A percentile compares a stretch with the other conserved stretches of the same genome.
phyloP scores from a whole-genome alignment of 1,140 invertebrate genomes.

The Rhynchophorus ferrugineus region DNA sequence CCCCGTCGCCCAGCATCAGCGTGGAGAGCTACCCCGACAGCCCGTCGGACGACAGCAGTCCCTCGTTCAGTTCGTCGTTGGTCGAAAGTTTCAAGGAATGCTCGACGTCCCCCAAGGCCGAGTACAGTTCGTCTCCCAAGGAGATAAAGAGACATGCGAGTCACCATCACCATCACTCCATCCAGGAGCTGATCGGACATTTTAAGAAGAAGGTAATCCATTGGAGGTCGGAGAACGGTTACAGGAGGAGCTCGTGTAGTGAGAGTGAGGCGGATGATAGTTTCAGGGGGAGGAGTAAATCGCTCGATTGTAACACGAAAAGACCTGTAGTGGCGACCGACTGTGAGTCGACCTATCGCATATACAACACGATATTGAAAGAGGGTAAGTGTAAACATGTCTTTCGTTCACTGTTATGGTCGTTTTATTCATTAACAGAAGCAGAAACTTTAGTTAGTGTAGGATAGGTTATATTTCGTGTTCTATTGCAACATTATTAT shows the following conservation, averaged over 20 bases:
- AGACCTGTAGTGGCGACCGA: slow-evolving; percentile 46
- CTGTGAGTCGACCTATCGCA: slow-evolving; percentile 71
- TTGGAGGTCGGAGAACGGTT: slow-evolving; percentile 47
- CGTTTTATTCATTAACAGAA: not conserved
- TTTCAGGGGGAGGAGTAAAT: slow-evolving; percentile 67
- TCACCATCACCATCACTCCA: slow-evolving; percentile 53
- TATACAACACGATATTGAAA: slow-evolving; percentile 69
- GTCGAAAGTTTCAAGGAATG: slow-evolving; percentile 7
- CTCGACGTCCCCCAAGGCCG: slow-evolving; percentile 22
- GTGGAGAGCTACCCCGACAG: slow-evolving; percentile 34
- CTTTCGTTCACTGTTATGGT: not conserved
- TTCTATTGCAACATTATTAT: too few relatives aligned
- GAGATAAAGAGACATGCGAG: slow-evolving; percentile 27
- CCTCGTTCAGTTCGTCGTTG: slow-evolving; percentile 36
- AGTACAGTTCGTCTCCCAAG: slow-evolving; percentile 36
- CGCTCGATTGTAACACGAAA: slow-evolving; percentile 58
- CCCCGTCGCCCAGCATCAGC: slow-evolving; percentile 22
- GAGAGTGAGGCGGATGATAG: slow-evolving; percentile 48
- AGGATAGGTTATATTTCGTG: too few relatives aligned
- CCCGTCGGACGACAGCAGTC: slow-evolving; percentile 20
- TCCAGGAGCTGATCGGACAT: slow-evolving; percentile 64
- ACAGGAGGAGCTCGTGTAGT: slow-evolving; percentile 43
- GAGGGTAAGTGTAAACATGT: slow-evolving; percentile 55
- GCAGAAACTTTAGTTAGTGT: not conserved
- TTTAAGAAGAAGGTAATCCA: slow-evolving; percentile 59